These are phyloP conservation scores for Amphimallon solstitiale DNA, from an alignment of 2,888 invertebrate genomes.

Conservation along the genomic window DNA sequence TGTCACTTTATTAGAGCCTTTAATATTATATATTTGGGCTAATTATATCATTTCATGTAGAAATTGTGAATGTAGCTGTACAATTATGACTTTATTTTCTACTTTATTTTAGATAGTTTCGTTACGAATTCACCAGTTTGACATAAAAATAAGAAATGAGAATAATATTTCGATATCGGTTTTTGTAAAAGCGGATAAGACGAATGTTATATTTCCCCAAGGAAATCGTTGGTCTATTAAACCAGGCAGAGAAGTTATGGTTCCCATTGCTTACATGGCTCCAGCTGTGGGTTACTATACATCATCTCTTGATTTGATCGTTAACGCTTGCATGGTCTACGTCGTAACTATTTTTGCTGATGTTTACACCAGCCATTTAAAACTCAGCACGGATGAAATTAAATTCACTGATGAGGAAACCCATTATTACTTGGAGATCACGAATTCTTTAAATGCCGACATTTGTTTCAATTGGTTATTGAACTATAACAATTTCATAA, in stretches of 20 bases:
- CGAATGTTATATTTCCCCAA: constrained; percentile 11
- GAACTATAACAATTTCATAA: neutral
- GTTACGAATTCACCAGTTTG: neutral
- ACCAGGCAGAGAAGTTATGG: neutral
- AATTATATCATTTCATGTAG: too few relatives aligned
- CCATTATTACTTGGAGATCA: constrained; percentile 16
- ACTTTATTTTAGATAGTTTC: constrained; percentile 13
- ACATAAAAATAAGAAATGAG: constrained; percentile 1
- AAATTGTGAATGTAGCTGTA: too few relatives aligned
- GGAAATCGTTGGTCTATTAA: constrained; percentile 16
- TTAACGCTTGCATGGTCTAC: constrained; percentile 25
- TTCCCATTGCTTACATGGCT: constrained; percentile 13
- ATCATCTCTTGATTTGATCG: constrained; percentile 14
- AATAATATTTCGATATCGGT: neutral
- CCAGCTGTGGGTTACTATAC: constrained; percentile 30
- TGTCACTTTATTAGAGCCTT: too few relatives aligned
- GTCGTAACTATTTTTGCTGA: constrained; percentile 30
- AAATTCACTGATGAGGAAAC: constrained; percentile 9
- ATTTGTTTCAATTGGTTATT: constrained; percentile 30
- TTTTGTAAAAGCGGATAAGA: constrained; percentile 9
- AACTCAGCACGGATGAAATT: constrained; percentile 5
- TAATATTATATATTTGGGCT: too few relatives aligned
- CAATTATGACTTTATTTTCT: neutral
- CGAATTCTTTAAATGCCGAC: constrained; percentile 18
- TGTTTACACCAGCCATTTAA: neutral